Evolutionary conservation across 2,797 vertebrate species (phyloP).

Genomic region (Hyperoplus lanceolatus): DNA sequence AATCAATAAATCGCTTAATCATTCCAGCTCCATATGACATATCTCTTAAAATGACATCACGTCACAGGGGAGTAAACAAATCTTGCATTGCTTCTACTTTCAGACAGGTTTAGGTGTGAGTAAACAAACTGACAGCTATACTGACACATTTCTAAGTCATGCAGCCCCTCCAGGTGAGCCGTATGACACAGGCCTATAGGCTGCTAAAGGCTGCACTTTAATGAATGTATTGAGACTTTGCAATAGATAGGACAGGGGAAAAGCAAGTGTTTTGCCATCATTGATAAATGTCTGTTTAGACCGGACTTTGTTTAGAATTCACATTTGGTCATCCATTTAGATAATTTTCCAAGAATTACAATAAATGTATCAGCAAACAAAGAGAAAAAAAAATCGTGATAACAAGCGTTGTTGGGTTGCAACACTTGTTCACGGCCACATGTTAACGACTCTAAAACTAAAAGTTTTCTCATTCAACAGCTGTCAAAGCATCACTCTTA

Average conservation of each 20-base stretch:
- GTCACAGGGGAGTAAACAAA: conserved; percentile 45
- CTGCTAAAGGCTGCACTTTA: conserved; percentile 73
- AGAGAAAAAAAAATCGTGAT: no score
- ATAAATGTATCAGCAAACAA: no score
- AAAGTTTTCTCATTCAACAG: not conserved
- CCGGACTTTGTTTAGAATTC: conserved; percentile 4
- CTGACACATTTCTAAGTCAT: conserved; percentile 61
- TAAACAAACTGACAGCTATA: conserved; percentile 70
- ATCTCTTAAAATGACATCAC: conserved; percentile 20
- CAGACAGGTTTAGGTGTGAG: conserved; percentile 41
- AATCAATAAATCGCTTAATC: conserved; percentile 10
- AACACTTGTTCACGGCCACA: conserved; percentile 7
- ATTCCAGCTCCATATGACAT: not conserved
- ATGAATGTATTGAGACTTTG: conserved; percentile 61
- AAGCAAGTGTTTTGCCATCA: conserved; percentile 26
- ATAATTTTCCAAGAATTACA: not conserved
- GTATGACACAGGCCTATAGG: conserved; percentile 69
- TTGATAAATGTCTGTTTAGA: conserved; percentile 5
- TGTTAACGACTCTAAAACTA: not conserved
- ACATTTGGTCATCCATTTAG: not conserved
- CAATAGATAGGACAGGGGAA: conserved; percentile 33
- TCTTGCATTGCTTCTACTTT: conserved; percentile 29
- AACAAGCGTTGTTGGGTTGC: not conserved
- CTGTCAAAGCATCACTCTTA: conserved; percentile 2
- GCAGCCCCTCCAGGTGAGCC: conserved; percentile 62